Evolutionary conservation across 92 coral and sea anemone genomes (phyloP), one percentile per base, ranked within the genome.

Genomic region (Ricordea florida): DNA sequence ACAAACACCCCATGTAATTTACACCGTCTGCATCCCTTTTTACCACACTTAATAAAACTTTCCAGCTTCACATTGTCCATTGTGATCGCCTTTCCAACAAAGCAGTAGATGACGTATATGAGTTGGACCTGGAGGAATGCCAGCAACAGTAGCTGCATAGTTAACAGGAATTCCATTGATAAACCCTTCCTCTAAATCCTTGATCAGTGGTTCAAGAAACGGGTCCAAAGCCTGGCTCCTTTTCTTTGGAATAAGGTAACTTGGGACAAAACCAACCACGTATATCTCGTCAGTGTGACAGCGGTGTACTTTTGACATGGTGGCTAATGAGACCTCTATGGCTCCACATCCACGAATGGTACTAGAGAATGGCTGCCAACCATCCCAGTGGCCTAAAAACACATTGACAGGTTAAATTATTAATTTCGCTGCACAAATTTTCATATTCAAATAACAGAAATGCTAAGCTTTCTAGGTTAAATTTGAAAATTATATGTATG

Each of bases 351-450:
- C 79, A 24, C 76, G 41, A 73, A 71, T 37, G 46, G 86, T 57
- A 51, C 78, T 51, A 47, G 89, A 78, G 50, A 83, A 83, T 48
- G 86, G 93, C 55, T 82, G 89, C 83, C 93, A 88, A 34, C 89
- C 93, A 88, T 83, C 93, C 93, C 89, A 88, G 63, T 88, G 93
- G n/a, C 77, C 93, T 82, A 75, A 43, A 69, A 74, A 41, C 37
- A 42, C 15, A 43, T 29, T 43, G n/a, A n/a, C n/a, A n/a, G n/a
- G n/a, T n/a, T n/a, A n/a, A n/a, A n/a, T n/a, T n/a, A n/a, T n/a
- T n/a, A n/a, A n/a, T n/a, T n/a, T n/a, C n/a, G n/a, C n/a, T n/a
- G n/a, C n/a, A n/a, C n/a, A n/a, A n/a, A n/a, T n/a, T n/a, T n/a
- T n/a, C n/a, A n/a, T n/a, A n/a, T n/a, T n/a, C n/a, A n/a, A n/a